phyloP scores from a whole-genome alignment of 2,888 invertebrate genomes.

The Tenthredo livida region DNA sequence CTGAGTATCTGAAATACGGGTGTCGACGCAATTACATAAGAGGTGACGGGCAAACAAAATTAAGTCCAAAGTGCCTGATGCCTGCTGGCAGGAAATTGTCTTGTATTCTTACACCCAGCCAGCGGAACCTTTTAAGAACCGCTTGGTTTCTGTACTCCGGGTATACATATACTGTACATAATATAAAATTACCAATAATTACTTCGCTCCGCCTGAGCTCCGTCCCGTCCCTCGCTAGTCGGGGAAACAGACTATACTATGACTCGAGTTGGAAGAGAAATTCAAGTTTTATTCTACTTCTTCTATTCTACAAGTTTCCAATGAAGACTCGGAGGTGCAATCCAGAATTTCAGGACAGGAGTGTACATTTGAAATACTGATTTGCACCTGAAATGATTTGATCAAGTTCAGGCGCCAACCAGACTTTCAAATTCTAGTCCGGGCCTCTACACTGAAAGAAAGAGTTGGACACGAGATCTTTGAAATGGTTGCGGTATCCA shows the following conservation, averaged over 20 bases:
- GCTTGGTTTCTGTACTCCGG: background rate
- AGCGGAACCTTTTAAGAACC: conserved; percentile 40
- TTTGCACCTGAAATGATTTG: no score
- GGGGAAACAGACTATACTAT: background rate
- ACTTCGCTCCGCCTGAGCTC: background rate
- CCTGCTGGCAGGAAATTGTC: conserved; percentile 37
- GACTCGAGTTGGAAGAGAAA: background rate
- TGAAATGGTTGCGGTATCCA: no score
- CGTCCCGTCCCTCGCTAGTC: background rate
- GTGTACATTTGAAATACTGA: no score
- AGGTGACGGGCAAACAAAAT: conserved; percentile 31
- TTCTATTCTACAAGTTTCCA: no score
- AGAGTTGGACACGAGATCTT: no score
- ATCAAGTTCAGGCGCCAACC: no score
- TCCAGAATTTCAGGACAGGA: no score
- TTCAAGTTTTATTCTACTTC: no score
- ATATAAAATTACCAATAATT: conserved; percentile 21
- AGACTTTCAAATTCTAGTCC: no score
- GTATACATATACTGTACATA: background rate
- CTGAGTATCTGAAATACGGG: conserved; percentile 15
- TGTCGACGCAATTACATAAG: conserved; percentile 21
- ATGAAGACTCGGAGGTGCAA: no score
- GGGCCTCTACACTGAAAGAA: no score
- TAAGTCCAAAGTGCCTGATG: background rate
- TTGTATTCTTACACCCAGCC: conserved; percentile 33